Evolutionary conservation across 23 tunicate species (phyloP).

Genomic region (Ciona savignyi): DNA sequence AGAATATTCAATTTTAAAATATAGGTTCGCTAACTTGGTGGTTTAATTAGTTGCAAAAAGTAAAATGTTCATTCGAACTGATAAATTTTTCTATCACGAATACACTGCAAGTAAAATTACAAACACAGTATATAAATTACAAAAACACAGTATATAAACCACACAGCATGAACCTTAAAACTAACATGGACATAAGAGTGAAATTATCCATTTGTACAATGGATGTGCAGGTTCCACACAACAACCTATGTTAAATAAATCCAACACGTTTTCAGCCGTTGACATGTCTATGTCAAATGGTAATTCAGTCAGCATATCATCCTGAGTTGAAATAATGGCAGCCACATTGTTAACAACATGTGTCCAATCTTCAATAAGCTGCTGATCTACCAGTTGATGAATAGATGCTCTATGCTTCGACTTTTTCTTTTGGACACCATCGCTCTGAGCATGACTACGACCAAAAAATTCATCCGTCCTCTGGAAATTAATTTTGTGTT

Average conservation of each 20-base stretch:
- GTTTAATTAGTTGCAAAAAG: too few relatives aligned
- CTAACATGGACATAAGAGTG: conserved; percentile 28
- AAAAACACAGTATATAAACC: background rate
- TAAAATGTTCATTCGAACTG: too few relatives aligned
- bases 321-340: conserved; percentile 32
- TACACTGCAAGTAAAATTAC: too few relatives aligned
- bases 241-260: conserved; percentile 66
- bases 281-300: conserved; percentile 45
- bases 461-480: conserved; percentile 45
- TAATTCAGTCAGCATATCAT: conserved; percentile 26
- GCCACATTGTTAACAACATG: conserved; percentile 40
- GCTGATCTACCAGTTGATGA: conserved; percentile 20
- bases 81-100: too few relatives aligned
- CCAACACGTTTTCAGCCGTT: conserved; percentile 40
- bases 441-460: conserved; percentile 11
- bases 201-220: conserved; percentile 52
- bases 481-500: too few relatives aligned
- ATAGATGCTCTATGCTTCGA: conserved; percentile 2
- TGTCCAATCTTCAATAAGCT: conserved; percentile 67
- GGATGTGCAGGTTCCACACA: conserved; percentile 36
- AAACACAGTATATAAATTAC: too few relatives aligned
- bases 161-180: background rate
- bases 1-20: too few relatives aligned
- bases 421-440: background rate
- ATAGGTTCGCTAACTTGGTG: too few relatives aligned